These are phyloP conservation scores for Alentia gelatinosa DNA, from an alignment of 2,888 invertebrate genomes.

Conservation along the genomic window DNA sequence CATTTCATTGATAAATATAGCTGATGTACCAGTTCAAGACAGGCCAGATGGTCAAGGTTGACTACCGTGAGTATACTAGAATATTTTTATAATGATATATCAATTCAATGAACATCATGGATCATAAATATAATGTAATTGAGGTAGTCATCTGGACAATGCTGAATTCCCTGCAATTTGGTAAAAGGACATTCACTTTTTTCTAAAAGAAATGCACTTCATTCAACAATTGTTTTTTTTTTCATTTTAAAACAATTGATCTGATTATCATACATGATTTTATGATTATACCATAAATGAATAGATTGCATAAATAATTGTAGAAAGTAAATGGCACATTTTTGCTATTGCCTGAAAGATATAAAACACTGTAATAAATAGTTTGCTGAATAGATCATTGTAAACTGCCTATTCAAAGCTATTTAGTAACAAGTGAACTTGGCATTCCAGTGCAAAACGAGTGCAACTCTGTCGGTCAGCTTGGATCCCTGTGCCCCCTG, in stretches of 20 bases:
- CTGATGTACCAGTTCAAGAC: background rate
- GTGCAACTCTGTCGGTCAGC: conserved; percentile 33
- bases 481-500: conserved; percentile 21
- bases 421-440: background rate
- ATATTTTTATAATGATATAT: background rate
- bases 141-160: background rate
- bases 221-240: background rate
- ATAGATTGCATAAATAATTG: background rate
- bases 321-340: background rate
- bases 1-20: background rate
- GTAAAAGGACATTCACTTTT: background rate
- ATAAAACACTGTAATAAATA: too few species aligned
- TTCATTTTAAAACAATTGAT: background rate
- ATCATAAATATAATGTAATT: background rate
- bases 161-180: background rate
- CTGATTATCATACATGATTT: background rate
- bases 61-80: background rate
- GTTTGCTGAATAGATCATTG: too few species aligned
- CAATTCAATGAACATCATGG: background rate
- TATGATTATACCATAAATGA: background rate
- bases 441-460: conserved; percentile 13
- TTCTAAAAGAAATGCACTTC: background rate
- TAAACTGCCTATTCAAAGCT: background rate
- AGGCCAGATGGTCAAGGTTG: background rate
- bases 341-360: background rate